Base-by-base conservation (phyloP, 35 echinoderm and acorn worm genomes). In the Apostichopus californicus region DNA sequence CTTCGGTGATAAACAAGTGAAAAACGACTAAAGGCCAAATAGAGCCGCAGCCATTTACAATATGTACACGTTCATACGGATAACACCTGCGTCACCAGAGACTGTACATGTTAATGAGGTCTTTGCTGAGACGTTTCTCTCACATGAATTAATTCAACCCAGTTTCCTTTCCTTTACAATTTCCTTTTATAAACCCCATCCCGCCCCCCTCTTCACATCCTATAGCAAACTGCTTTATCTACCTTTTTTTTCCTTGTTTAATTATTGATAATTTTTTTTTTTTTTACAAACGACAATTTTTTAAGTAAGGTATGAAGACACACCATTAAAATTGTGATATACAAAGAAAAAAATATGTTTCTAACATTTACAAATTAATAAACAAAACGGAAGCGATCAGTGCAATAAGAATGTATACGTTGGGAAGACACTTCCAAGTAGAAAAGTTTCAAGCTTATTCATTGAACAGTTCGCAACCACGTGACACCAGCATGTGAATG, bases 41-140 rank as follows among this genome's bases (percentile, higher is more conserved):
- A 61, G 71, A 75, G 13, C 81, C 5, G 81, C 22, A 8, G 7
- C 57, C 55, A 85, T 85, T 85, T 85, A 6, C 15, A 85, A 57
- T 85, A 85, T 59, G 6, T 85, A 58, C 81, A 85, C 81, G 81
- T 85, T 85, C 57, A 59, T 15, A 58, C n/a, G 6, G 55, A 85
- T 58, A 85, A 59, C 81, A 85, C 56, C 81, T 85, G 81, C 81
- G 81, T 85, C 81, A 85, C 81, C 56, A 59, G 56, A 85, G 81
- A 85, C 20, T 55, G 10, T 58, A 14, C 81, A 85, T 59, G 55
- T 55, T 85, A 85, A 85, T 85, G 81, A 85, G 81, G 58, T 58
- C 58, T 14, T 75, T 18, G 7, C 8, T 61, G 71, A 18, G 71
- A 18, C 15, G 71, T 75, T 75, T 75, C 71, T 75, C 71, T 75